Evolutionary conservation across 2,888 invertebrate species (phyloP).

Genomic region (Synergus umbraculus): DNA sequence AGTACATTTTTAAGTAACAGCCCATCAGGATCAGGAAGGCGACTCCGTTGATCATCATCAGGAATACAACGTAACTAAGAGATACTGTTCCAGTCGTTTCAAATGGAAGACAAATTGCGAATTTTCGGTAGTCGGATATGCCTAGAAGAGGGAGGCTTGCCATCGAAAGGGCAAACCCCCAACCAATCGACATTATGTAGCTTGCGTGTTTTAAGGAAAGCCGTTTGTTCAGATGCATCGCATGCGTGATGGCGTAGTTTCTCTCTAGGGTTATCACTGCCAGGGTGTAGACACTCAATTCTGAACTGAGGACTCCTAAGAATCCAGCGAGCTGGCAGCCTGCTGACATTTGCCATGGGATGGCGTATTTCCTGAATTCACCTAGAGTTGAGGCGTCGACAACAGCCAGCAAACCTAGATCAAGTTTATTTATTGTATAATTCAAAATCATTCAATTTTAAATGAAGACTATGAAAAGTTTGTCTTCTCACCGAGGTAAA

Average conservation of each 20-base stretch:
- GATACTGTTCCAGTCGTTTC: slow-evolving; percentile 90
- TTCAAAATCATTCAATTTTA: no score
- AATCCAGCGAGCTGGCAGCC: slow-evolving; percentile 97
- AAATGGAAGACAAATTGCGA: slow-evolving; percentile 97
- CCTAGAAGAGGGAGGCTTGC: slow-evolving; percentile 94
- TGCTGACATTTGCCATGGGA: slow-evolving; percentile 97
- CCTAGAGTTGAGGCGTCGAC: slow-evolving; percentile 97
- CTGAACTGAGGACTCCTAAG: slow-evolving; percentile 94
- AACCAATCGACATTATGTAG: slow-evolving; percentile 95
- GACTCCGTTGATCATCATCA: slow-evolving; percentile 94
- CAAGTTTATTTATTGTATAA: no score
- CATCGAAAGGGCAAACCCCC: slow-evolving; percentile 92
- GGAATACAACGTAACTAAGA: slow-evolving; percentile 91
- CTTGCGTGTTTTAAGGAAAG: slow-evolving; percentile 94
- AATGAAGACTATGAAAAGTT: no score
- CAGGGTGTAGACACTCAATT: slow-evolving; percentile 96
- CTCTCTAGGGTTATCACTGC: slow-evolving; percentile 97
- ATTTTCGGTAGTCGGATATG: slow-evolving; percentile 96
- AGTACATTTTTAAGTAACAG: slow-evolving; percentile 98
- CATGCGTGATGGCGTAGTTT: slow-evolving; percentile 98
- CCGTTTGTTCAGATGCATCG: slow-evolving; percentile 96
- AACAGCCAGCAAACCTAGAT: slow-evolving; percentile 91
- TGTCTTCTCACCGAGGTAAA: slow-evolving; percentile 86
- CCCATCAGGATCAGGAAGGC: slow-evolving; percentile 97
- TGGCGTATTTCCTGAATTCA: slow-evolving; percentile 97